Evolutionary conservation across 2,797 vertebrate genomes (phyloP).

Genomic region (Tenualosa thibaudeaui): DNA sequence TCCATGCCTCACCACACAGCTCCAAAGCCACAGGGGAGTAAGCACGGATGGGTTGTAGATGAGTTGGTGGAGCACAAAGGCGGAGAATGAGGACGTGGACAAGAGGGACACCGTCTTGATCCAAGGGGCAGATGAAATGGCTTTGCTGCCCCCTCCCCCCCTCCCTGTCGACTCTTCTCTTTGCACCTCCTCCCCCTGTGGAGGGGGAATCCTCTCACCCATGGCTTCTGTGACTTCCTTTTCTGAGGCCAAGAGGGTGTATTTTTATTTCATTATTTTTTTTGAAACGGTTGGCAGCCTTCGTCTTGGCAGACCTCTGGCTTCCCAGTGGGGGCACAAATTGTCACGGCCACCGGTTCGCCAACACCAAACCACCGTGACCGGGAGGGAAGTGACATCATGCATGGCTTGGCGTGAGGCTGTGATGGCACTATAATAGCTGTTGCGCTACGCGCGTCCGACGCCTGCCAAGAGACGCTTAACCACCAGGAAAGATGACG

Average conservation of each 20-base stretch:
- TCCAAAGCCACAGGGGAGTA: constrained; percentile 57
- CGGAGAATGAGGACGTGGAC: neutral
- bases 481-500: constrained; percentile 61
- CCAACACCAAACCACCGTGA: constrained; percentile 76
- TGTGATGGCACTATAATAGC: constrained; percentile 74
- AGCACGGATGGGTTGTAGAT: neutral
- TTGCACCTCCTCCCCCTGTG: neutral
- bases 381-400: constrained; percentile 82
- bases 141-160: neutral
- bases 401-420: constrained; percentile 69
- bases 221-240: constrained; percentile 1
- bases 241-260: neutral
- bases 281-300: neutral
- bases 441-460: constrained; percentile 56
- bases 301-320: constrained; percentile 26
- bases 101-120: neutral
- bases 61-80: neutral
- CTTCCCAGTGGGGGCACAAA: constrained; percentile 70
- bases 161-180: neutral
- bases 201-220: constrained; percentile 4
- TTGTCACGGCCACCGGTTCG: constrained; percentile 71
- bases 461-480: constrained; percentile 63
- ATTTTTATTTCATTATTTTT: constrained; percentile 31
- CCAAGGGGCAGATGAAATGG: neutral
- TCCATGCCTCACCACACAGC: constrained; percentile 53